A percentile compares a stretch with the other conserved stretches of the same genome.
phyloP scores from a whole-genome alignment of 2,113 vertebrate species.

The Ia io region DNA sequence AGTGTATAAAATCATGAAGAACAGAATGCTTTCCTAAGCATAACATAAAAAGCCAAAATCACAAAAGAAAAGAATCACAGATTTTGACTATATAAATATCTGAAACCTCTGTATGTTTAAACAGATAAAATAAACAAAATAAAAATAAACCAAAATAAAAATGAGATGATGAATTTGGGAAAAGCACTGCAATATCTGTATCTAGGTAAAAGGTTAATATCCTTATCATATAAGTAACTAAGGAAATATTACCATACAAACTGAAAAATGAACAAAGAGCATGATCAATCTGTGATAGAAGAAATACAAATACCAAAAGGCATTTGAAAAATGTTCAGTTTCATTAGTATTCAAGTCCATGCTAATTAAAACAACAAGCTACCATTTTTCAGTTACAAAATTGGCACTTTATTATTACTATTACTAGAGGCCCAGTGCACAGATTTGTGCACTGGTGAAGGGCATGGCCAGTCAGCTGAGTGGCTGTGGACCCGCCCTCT shows the following conservation, averaged over 20 bases:
- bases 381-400: constrained; percentile 34
- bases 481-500: too few relatives aligned
- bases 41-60: not conserved
- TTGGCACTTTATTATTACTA: constrained; percentile 6
- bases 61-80: not conserved
- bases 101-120: not conserved
- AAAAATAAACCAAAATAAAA: not conserved
- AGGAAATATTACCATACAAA: constrained; percentile 62
- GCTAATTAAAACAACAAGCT: constrained; percentile 55
- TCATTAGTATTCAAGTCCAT: constrained; percentile 62
- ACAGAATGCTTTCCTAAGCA: not conserved
- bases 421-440: too few relatives aligned
- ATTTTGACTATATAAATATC: not conserved
- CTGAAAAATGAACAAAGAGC: constrained; percentile 47
- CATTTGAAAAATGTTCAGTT: not conserved
- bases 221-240: constrained; percentile 24
- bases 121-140: not conserved
- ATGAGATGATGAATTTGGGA: not conserved
- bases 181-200: not conserved
- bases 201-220: constrained; percentile 41
- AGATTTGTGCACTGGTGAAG: too few relatives aligned
- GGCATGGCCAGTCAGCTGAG: too few relatives aligned
- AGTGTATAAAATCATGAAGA: not conserved
- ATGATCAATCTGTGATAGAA: constrained; percentile 29
- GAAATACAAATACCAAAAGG: constrained; percentile 63